phyloP scores from a whole-genome alignment of 2,797 vertebrate species.

The Danio jaintianensis region DNA sequence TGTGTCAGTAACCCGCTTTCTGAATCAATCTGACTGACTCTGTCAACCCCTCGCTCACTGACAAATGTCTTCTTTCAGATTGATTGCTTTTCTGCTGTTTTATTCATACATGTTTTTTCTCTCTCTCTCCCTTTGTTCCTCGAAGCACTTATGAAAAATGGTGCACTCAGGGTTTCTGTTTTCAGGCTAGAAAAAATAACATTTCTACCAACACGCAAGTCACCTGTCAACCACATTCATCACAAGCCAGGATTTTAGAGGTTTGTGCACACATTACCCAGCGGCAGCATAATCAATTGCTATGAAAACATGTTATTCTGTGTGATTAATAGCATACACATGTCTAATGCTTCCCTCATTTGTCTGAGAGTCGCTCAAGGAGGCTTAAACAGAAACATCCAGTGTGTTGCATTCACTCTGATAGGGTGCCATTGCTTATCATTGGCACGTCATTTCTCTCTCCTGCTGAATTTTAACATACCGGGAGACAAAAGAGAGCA shows the following conservation, averaged over 20 bases:
- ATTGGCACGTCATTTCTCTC: slow-evolving; percentile 43
- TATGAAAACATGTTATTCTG: slow-evolving; percentile 46
- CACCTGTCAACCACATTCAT: slow-evolving; percentile 63
- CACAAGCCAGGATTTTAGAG: slow-evolving; percentile 53
- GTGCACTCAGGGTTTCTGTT: slow-evolving; percentile 60
- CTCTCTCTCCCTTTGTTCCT: slow-evolving; percentile 64
- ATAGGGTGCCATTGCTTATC: slow-evolving; percentile 50
- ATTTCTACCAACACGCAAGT: slow-evolving; percentile 60
- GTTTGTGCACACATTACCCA: slow-evolving; percentile 61
- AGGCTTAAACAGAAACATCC: slow-evolving; percentile 56
- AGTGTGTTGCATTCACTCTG: slow-evolving; percentile 40
- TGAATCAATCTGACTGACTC: slow-evolving; percentile 60
- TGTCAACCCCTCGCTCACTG: slow-evolving; percentile 71
- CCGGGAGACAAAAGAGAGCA: slow-evolving; percentile 55
- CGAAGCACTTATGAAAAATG: slow-evolving; percentile 69
- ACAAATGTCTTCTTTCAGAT: slow-evolving; percentile 74
- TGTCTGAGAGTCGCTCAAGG: slow-evolving; percentile 57
- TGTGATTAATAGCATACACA: slow-evolving; percentile 59
- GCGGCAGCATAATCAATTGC: slow-evolving; percentile 44
- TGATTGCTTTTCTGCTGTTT: slow-evolving; percentile 76
- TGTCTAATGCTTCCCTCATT: slow-evolving; percentile 55
- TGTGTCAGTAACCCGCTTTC: slow-evolving; percentile 22
- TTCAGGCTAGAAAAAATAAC: slow-evolving; percentile 55
- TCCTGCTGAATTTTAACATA: slow-evolving; percentile 53
- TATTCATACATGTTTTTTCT: slow-evolving; percentile 75